Base-by-base conservation (phyloP, 2,888 invertebrate species). In the Geotrupes spiniger region DNA sequence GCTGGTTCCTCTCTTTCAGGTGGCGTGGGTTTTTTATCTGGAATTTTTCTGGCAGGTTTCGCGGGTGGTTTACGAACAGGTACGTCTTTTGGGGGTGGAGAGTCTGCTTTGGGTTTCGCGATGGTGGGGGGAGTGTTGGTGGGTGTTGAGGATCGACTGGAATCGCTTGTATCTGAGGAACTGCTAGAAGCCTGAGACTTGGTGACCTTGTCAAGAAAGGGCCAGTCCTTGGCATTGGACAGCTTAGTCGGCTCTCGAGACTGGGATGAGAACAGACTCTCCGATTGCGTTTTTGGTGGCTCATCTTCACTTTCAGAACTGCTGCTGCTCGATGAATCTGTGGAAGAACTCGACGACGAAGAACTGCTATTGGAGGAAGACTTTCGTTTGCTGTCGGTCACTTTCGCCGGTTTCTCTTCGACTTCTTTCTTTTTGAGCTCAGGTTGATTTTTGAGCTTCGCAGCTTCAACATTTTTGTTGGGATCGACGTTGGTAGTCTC, bases 141-240 rank as follows among this genome's bases (percentile, higher is more conserved):
- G 68, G 62, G 62, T 41, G 63, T 58, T 49, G 62, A 54, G 51
- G 65, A 49, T 57, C 63, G 57, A 61, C 68, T 67, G 48, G 76
- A 75, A 59, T 76, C 76, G 56, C 76, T 78, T 60, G 75, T 75
- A 59, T 81, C 81, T 63, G 82, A 78, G 68, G 81, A 80, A 74
- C 80, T 81, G 61, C 74, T 73, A 66, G 81, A 78, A 71, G 82
- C 81, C 75, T 79, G 74, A 65, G 83, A 81, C 76, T 80, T 82
- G 78, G 82, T 78, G 78, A 79, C 84, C 84, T 83, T 85, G 83
- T 83, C 83, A 79, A 84, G 84, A 85, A 85, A 85, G 84, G 85
- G 83, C 83, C 83, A 81, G 78, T 84, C 84, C 76, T 82, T 79
- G 68, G 67, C 78, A 57, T 60, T 66, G 59, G 65, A 65, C 62